phyloP scores from a whole-genome alignment of 2,797 vertebrate genomes.

The Pelobates cultripes region DNA sequence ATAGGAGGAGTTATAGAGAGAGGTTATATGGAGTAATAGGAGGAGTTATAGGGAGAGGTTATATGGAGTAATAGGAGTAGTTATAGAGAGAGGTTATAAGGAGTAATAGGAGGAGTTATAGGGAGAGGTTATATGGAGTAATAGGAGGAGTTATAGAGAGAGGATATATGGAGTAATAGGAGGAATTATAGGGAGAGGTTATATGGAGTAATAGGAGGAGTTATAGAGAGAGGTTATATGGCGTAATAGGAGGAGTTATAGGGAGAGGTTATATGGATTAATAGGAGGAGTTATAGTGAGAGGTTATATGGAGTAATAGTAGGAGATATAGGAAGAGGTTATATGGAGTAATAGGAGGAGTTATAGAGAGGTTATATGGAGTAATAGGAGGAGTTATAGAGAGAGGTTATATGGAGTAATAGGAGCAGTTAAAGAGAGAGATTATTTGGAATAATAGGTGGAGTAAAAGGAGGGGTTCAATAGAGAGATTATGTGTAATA shows the following conservation, averaged over 20 bases:
- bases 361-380: too few species aligned
- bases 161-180: not conserved
- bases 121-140: conserved; percentile 2
- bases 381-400: too few species aligned
- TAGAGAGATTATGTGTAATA: not conserved
- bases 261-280: not conserved
- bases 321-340: not conserved
- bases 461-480: not conserved
- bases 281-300: not conserved
- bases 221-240: conserved; percentile 1
- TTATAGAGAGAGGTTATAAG: not conserved
- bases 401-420: not conserved
- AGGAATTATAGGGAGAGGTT: not conserved
- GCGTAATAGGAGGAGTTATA: not conserved
- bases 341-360: conserved; percentile 4
- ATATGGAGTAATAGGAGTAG: not conserved
- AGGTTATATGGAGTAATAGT: not conserved
- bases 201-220: not conserved
- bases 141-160: not conserved
- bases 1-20: not conserved
- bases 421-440: not conserved
- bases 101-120: conserved; percentile 7
- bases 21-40: conserved; percentile 13
- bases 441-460: not conserved
- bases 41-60: conserved; percentile 13